Evolutionary conservation across 2,797 vertebrate genomes (phyloP).

Genomic region (Gymnocypris eckloni): DNA sequence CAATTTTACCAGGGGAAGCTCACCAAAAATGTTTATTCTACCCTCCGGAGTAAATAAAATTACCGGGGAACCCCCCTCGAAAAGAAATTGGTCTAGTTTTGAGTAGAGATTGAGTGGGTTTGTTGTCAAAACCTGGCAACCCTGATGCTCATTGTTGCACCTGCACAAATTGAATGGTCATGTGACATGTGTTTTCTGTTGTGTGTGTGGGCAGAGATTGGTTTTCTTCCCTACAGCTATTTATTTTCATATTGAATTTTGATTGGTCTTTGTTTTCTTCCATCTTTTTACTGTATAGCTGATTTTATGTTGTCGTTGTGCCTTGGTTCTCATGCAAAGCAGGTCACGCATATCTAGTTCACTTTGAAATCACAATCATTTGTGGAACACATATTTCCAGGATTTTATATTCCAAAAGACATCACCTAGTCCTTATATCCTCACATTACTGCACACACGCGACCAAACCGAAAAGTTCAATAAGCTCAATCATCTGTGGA

Average conservation of each 20-base stretch:
- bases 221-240: background rate
- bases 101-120: background rate
- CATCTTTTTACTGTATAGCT: background rate
- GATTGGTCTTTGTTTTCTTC: background rate
- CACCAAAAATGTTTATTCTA: too few species aligned
- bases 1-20: too few species aligned
- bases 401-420: background rate
- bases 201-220: background rate
- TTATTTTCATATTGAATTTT: background rate
- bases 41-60: too few species aligned
- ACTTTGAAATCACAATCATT: background rate
- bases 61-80: too few species aligned
- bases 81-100: too few species aligned
- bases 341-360: background rate
- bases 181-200: background rate
- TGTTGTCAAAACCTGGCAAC: background rate
- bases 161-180: too few species aligned
- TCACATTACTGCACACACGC: constrained; percentile 14
- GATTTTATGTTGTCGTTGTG: background rate
- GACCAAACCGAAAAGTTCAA: constrained; percentile 32
- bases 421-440: constrained; percentile 3
- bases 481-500: constrained; percentile 53
- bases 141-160: background rate
- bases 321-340: background rate
- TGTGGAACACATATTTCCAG: constrained; percentile 10